Evolutionary conservation across 37 sponge, comb jelly and placozoan genomes (phyloP), one percentile per base, ranked within the genome.

Genomic region (Tethya wilhelma): DNA sequence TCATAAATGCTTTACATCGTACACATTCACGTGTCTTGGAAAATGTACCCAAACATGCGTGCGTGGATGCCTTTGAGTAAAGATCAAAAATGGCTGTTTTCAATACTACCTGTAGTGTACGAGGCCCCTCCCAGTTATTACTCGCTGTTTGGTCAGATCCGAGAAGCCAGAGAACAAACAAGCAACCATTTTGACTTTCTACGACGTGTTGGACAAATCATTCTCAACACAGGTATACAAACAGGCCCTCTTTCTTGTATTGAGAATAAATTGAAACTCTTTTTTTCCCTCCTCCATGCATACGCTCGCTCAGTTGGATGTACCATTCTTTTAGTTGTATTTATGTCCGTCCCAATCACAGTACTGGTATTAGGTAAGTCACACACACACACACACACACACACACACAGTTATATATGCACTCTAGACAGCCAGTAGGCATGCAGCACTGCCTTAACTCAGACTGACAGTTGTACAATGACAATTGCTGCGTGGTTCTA

Each of bases 341-440:
- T 87, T 68, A 80, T 87, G 87, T 79, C 81, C 1, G 68, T 87
- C 14, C 87, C 87, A 4, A 22, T 87, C 19, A 40, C 87, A 36
- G 40, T 87, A 20, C 58, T 87, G 7, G 74, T 72, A 28, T 40
- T 87, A 38, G 87, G 87, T 87, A 58, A 74, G 87, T 78, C 6
- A 79, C 26, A 66, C 4, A 29, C 3, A 29, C 34, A 4, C 11
- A 19, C 72, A 38, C 40, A 11, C 38, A 67, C 38, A 67, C 40
- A 67, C 25, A 67, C 69, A 67, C 69, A 67, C 69, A 67, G n/a
- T n/a, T n/a, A n/a, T n/a, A n/a, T n/a, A n/a, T n/a, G n/a, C n/a
- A n/a, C n/a, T n/a, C n/a, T n/a, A n/a, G n/a, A n/a, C n/a, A n/a
- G n/a, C n/a, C n/a, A n/a, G n/a, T n/a, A n/a, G n/a, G n/a, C n/a